These are phyloP conservation scores for Pachliopta kotzebuea DNA, from an alignment of 2,888 invertebrate species.

Conservation along the genomic window DNA sequence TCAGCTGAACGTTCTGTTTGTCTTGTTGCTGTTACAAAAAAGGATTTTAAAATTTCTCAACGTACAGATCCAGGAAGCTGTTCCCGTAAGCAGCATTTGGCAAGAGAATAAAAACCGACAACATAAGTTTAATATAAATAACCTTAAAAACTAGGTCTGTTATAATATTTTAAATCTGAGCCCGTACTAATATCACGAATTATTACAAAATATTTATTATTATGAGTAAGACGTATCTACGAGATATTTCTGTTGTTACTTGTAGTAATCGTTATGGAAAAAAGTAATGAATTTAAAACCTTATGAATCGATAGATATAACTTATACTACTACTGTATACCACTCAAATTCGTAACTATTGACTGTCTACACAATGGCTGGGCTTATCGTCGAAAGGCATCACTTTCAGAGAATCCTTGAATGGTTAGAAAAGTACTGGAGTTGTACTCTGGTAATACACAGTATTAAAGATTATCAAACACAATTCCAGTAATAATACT, in stretches of 20 bases:
- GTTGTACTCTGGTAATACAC: background rate
- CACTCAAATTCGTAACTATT: background rate
- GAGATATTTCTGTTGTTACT: no score
- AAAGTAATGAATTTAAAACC: no score
- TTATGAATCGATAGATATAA: no score
- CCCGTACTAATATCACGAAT: no score
- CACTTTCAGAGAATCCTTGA: background rate
- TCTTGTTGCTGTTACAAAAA: no score
- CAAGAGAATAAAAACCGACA: conserved; percentile 53
- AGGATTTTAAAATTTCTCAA: conserved; percentile 36
- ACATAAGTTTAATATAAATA: conserved; percentile 35
- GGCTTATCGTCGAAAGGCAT: background rate
- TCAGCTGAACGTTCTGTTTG: no score
- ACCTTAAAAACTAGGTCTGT: no score
- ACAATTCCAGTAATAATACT: background rate
- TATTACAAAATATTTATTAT: no score
- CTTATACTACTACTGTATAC: no score
- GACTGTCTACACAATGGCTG: background rate
- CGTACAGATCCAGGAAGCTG: conserved; percentile 72
- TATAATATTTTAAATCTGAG: no score
- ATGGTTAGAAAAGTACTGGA: background rate
- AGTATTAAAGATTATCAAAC: background rate
- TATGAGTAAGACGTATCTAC: no score
- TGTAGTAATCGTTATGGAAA: no score
- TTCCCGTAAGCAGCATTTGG: conserved; percentile 61